Evolutionary conservation across 1,140 invertebrate genomes (phyloP), one percentile per base, ranked within the genome.

Genomic region (Aphaenogaster rudis): DNA sequence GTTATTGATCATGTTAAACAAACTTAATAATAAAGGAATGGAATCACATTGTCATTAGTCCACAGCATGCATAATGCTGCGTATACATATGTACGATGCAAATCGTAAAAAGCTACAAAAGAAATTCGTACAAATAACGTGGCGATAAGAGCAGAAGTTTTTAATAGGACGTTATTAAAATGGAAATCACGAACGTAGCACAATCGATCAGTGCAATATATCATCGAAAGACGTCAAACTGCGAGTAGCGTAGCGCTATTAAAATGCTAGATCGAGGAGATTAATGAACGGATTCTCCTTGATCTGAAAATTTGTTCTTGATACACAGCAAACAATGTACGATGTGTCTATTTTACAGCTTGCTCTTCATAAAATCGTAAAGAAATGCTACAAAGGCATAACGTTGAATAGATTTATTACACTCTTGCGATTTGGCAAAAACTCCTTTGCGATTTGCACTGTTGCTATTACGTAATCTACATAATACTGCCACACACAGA

Each of bases 91-190:
- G 28, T 2, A n/a, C 45, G 3, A 66, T 48, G 33, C 3, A 33
- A 17, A 48, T 63, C 15, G n/a, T 33, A 79, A n/a, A 80, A 71
- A 42, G 4, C 15, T 36, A 8, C 0, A 59, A 61, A 48, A 59
- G 42, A 36, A 82, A 5, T 72, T 71, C 3, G 6, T 45, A 33
- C n/a, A 39, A 54, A 59, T 82, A 48, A 42, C 21, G 21, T 15
- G 21, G 4, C 13, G 39, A 59, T 45, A 13, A 74, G 54, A 61
- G 42, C 28, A 48, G 9, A 72, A 21, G 17, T n/a, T 48, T 21
- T 50, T 61, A 74, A 76, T 76, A 61, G n/a, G 21, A 21, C 5
- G 13, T 76, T 76, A 17, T 48, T 74, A 54, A 57, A 81, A 81
- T 81, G 69, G 42, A 74, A 84, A 61, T 76, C 8, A 28, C 36